phyloP scores from a whole-genome alignment of 2,888 invertebrate species.

The Drosophila neutralis region DNA sequence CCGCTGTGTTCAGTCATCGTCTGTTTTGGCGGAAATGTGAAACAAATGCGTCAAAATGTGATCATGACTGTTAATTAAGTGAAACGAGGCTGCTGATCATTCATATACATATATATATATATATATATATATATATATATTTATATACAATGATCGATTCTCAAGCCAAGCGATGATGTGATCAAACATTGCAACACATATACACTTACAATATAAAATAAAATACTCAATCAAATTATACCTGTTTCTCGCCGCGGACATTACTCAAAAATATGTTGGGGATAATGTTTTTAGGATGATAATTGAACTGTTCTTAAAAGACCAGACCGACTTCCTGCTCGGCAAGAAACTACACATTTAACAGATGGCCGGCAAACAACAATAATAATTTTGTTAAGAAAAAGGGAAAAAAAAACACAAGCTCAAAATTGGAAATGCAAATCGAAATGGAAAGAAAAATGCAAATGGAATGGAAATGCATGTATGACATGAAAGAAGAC shows the following conservation, averaged over 20 bases:
- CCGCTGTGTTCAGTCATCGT: conserved; percentile 14
- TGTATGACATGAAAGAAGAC: conserved; percentile 39
- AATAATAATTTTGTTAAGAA: conserved; percentile 17
- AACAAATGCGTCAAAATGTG: conserved; percentile 50
- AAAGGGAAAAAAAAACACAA: conserved; percentile 1
- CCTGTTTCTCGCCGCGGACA: background rate
- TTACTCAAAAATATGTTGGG: background rate
- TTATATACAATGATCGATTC: conserved; percentile 4
- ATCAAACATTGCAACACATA: conserved; percentile 8
- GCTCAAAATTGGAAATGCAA: conserved; percentile 16
- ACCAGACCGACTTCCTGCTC: background rate
- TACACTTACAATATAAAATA: background rate
- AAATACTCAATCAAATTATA: background rate
- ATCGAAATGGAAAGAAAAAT: conserved; percentile 19
- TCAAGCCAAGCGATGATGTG: conserved; percentile 35
- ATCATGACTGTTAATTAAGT: conserved; percentile 56
- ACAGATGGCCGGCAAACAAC: conserved; percentile 21
- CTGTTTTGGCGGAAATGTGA: conserved; percentile 47
- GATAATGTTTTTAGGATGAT: conserved; percentile 1
- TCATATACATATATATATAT: background rate
- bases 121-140: background rate
- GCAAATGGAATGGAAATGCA: conserved; percentile 29
- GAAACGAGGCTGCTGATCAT: conserved; percentile 37
- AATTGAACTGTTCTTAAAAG: background rate
- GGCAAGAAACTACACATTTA: background rate